phyloP scores from a whole-genome alignment of 2,888 invertebrate genomes.

The Ceriagrion tenellum region DNA sequence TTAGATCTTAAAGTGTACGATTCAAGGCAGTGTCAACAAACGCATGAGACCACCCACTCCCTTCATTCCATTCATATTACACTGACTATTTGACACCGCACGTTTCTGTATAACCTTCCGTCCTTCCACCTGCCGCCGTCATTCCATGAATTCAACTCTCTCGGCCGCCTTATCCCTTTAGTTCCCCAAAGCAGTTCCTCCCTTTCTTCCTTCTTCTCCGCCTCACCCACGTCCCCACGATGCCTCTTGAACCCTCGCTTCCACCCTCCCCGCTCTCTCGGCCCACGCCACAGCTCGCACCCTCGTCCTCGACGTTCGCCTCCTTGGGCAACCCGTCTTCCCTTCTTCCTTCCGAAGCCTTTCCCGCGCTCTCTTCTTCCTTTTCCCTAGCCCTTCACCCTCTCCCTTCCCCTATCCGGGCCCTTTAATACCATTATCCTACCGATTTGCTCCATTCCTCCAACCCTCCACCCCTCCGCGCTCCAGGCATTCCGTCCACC shows the following conservation, averaged over 20 bases:
- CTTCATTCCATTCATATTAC: not conserved
- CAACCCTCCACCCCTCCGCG: not conserved
- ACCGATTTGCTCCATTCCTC: not conserved
- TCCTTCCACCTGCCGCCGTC: not conserved
- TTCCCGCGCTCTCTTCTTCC: not conserved
- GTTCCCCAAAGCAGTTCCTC: not conserved
- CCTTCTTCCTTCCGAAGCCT: not conserved
- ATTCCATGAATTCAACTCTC: not conserved
- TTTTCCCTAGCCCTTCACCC: not conserved
- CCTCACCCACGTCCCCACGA: too few species aligned
- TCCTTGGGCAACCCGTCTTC: not conserved
- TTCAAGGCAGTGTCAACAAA: not conserved
- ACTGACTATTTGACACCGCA: not conserved
- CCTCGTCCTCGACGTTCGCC: not conserved
- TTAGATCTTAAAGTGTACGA: not conserved
- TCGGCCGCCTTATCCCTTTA: not conserved
- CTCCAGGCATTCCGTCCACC: slow-evolving; percentile 8
- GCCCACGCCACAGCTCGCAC: not conserved
- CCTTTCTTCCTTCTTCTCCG: too few species aligned
- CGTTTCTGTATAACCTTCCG: not conserved
- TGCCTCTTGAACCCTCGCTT: not conserved
- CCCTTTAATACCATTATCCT: slow-evolving; percentile 32
- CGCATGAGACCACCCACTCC: not conserved
- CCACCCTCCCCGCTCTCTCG: not conserved
- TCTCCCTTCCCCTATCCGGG: not conserved